A percentile compares a stretch with the other conserved stretches of the same genome.
Conservation (phyloP, 1,140 invertebrate genomes). For the Pseudoatta argentina region DNA sequence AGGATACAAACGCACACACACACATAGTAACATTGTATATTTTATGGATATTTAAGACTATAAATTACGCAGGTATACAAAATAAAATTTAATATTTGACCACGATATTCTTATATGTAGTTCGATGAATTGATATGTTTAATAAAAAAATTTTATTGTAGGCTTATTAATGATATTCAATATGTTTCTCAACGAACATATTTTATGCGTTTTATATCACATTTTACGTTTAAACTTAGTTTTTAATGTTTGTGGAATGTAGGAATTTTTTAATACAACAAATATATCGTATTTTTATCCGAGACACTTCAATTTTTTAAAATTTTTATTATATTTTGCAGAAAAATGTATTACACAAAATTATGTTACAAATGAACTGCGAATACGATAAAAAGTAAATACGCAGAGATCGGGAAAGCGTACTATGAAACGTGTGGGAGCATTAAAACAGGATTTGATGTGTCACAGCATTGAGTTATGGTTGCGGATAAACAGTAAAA, state of each 20-base stretch:
- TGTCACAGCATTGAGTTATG: conserved; percentile 32
- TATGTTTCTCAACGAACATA: background rate
- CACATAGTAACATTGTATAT: no score
- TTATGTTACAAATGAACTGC: background rate
- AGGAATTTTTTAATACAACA: background rate
- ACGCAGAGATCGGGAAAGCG: background rate
- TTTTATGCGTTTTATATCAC: background rate
- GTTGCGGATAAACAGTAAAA: conserved; percentile 5
- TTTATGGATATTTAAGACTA: no score
- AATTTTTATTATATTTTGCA: background rate
- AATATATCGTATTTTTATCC: background rate
- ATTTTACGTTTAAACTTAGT: background rate
- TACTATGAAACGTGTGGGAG: background rate
- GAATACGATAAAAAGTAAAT: background rate
- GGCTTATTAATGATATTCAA: background rate
- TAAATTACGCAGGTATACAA: no score
- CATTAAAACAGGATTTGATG: conserved; percentile 14
- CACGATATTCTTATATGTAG: no score
- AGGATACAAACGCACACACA: background rate
- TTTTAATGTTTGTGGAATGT: background rate
- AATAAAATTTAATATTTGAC: no score
- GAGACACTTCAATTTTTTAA: background rate
- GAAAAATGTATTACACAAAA: background rate
- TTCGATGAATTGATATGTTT: no score
- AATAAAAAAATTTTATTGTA: no score